Evolutionary conservation across 1,140 invertebrate species (phyloP), one percentile per base, ranked within the genome.

Genomic region (Halictus rubicundus): DNA sequence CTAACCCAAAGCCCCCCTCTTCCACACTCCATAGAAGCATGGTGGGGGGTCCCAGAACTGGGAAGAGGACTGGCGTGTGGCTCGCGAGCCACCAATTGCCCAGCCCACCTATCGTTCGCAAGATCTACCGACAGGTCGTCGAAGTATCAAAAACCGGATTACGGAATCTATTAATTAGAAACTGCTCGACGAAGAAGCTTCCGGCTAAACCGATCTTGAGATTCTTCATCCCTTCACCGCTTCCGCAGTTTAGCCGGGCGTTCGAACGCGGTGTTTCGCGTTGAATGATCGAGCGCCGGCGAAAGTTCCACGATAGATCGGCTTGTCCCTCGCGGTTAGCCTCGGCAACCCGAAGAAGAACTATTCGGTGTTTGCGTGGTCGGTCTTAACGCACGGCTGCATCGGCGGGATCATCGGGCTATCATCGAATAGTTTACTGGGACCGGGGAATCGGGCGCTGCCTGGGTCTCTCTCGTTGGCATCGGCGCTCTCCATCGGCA

Each of bases 281-380:
- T 71, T 59, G 60, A 64, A 46, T 69, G 54, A 77, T 49, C 64
- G 71, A 32, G 32, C 32, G 39, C 65, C 63, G 64, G 78, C 79
- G 83, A 84, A 85, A 80, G 83, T 80, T 49, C 21, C 68, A 39
- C 54, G 83, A 84, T 84, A 75, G 80, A 85, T 82, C 78, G 83
- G 82, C 73, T 75, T 68, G 83, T 77, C 83, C 73, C 74, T 77
- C 68, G 64, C 73, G 82, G 71, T 78, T 69, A 76, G 54, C 71
- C 68, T 46, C 32, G 57, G 32, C 32, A 32, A 32, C 32, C 32
- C 54, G 23, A 68, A 61, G 23, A 68, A 61, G 69, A 84, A 71
- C 78, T 46, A 60, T 72, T 68, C 64, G 57, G 57, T 61, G 70
- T 76, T 46, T 63, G 76, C 75, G 46, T 73, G 81, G 65, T 65